Percentiles rank a stretch among this genome's conserved stretches.
Evolutionary conservation across 1,140 invertebrate species (phyloP).

Genomic region (Sesamia nonagrioides): DNA sequence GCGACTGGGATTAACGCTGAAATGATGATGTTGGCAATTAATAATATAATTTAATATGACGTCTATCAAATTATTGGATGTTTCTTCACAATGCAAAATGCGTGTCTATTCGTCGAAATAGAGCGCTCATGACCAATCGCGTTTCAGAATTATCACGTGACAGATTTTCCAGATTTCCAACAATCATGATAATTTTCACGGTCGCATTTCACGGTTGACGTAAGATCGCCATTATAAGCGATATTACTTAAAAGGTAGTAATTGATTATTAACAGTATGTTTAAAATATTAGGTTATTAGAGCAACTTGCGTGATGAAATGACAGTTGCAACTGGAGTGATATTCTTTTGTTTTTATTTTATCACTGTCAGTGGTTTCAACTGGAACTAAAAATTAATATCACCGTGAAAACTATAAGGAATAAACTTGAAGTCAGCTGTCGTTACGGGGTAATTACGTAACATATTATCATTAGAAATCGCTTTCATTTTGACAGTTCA

Average conservation of each 20-base stretch:
- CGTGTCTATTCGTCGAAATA: constrained; percentile 10
- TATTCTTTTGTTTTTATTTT: not conserved
- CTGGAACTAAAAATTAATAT: too few species aligned
- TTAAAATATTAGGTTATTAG: not conserved
- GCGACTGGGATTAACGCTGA: too few species aligned
- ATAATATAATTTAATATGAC: too few species aligned
- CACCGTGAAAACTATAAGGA: too few species aligned
- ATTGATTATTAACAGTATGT: constrained; percentile 14
- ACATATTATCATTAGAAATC: too few species aligned
- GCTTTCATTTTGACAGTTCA: too few species aligned
- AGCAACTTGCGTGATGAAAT: not conserved
- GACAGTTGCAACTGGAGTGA: not conserved
- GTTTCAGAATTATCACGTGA: constrained; percentile 4
- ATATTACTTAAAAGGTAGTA: constrained; percentile 14
- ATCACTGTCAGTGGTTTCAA: too few species aligned
- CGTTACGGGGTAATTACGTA: too few species aligned
- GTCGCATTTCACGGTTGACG: constrained; percentile 1
- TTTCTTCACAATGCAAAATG: not conserved
- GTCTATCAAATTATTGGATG: not conserved
- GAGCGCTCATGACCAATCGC: not conserved
- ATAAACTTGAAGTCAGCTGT: too few species aligned
- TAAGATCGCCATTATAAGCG: not conserved
- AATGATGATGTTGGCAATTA: too few species aligned
- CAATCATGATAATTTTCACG: constrained; percentile 10
- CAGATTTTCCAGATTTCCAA: not conserved